Conservation (phyloP, 2,888 invertebrate species). For the Erebia epiphron region DNA sequence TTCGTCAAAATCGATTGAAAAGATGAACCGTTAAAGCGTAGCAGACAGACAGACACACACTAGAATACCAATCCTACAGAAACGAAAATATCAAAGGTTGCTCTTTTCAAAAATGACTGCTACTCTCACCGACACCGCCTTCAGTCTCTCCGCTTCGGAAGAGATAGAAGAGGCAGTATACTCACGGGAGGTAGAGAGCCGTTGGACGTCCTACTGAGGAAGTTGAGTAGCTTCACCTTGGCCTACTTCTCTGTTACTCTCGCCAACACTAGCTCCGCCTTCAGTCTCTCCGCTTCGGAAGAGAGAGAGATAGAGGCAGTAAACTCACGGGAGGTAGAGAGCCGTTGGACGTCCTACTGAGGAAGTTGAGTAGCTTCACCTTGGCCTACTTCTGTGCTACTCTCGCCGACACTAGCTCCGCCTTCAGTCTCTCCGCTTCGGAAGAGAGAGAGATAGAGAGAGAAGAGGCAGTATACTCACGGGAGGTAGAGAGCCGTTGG, state of each 20-base stretch:
- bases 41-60: no score
- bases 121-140: conserved; percentile 90
- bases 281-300: conserved; percentile 93
- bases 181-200: conserved; percentile 81
- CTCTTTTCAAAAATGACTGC: conserved; percentile 85
- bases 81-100: no score
- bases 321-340: conserved; percentile 78
- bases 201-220: conserved; percentile 88
- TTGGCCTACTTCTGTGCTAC: conserved; percentile 95
- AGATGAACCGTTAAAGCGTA: no score
- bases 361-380: conserved; percentile 93
- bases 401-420: conserved; percentile 92
- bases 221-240: conserved; percentile 94
- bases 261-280: conserved; percentile 92
- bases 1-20: no score
- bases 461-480: conserved; percentile 50
- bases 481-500: conserved; percentile 82
- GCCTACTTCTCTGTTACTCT: conserved; percentile 95
- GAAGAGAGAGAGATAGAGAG: background rate
- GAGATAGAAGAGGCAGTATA: conserved; percentile 16
- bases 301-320: background rate
- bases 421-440: conserved; percentile 93
- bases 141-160: conserved; percentile 92
- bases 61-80: no score
- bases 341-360: conserved; percentile 87